These are phyloP conservation scores for Sebastolobus alascanus DNA, from an alignment of 2,797 vertebrate species.

Conservation along the genomic window DNA sequence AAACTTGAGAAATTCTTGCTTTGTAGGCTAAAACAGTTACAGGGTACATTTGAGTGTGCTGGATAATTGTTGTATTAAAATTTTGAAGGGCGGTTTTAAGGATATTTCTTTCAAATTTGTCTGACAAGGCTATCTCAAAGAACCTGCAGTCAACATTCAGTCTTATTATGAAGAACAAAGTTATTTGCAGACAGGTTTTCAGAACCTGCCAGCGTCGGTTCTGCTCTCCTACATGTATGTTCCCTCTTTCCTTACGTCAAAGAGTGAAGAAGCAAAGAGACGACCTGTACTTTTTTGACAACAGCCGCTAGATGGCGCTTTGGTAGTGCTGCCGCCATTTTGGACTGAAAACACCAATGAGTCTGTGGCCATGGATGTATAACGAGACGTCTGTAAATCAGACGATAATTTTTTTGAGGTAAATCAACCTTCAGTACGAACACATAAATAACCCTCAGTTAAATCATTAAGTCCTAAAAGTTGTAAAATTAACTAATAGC, in stretches of 20 bases:
- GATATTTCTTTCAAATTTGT: slow-evolving; percentile 7
- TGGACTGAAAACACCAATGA: no score
- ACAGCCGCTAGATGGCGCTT: no score
- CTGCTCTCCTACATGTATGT: neutral
- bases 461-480: no score
- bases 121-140: neutral
- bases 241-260: slow-evolving; percentile 1
- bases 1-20: neutral
- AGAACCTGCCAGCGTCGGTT: neutral
- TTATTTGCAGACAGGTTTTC: slow-evolving; percentile 9
- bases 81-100: neutral
- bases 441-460: no score
- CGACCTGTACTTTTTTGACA: no score
- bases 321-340: no score
- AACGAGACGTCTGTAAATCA: no score
- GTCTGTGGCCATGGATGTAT: no score
- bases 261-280: no score
- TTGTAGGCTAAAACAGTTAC: neutral
- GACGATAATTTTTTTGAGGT: no score
- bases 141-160: neutral
- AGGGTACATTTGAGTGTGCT: neutral
- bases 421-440: no score
- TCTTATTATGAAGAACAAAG: slow-evolving; percentile 2
- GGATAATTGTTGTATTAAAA: neutral
- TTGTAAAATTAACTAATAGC: no score